Evolutionary conservation across 2,797 vertebrate genomes (phyloP).

Genomic region (Tauraco hartlaubi): DNA sequence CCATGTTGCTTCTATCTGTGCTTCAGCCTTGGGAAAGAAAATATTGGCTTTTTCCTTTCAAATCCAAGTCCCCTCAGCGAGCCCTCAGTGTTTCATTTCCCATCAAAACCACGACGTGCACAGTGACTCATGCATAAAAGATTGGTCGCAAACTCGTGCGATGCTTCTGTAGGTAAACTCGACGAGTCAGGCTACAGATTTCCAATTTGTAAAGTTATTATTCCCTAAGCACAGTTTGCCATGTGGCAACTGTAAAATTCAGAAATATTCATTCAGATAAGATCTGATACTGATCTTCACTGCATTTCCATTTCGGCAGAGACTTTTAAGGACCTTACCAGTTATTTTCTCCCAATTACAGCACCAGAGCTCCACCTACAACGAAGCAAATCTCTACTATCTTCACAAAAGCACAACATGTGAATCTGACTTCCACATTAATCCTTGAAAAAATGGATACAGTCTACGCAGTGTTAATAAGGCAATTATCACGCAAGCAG

Average conservation of each 20-base stretch:
- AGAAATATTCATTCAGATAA: slow-evolving; percentile 50
- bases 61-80: not conserved
- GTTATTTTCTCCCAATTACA: not conserved
- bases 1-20: not conserved
- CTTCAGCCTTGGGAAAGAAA: not conserved
- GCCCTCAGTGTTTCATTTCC: slow-evolving; percentile 49
- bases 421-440: not conserved
- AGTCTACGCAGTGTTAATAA: slow-evolving; percentile 57
- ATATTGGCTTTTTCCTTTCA: not conserved
- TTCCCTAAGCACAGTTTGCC: slow-evolving; percentile 29
- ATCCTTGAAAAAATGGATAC: slow-evolving; percentile 23
- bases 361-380: not conserved
- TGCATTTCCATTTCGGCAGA: not conserved
- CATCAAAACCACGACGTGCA: not conserved
- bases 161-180: slow-evolving; percentile 29
- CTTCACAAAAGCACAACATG: slow-evolving; percentile 11
- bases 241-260: slow-evolving; percentile 43
- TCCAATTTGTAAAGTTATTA: slow-evolving; percentile 38
- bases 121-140: slow-evolving; percentile 53
- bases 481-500: slow-evolving; percentile 48
- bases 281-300: not conserved
- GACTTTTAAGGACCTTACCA: not conserved
- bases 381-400: not conserved
- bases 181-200: slow-evolving; percentile 30
- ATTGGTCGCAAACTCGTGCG: slow-evolving; percentile 14